Evolutionary conservation across 1,140 invertebrate species (phyloP), one percentile per base, ranked within the genome.

Genomic region (Conus betulinus): DNA sequence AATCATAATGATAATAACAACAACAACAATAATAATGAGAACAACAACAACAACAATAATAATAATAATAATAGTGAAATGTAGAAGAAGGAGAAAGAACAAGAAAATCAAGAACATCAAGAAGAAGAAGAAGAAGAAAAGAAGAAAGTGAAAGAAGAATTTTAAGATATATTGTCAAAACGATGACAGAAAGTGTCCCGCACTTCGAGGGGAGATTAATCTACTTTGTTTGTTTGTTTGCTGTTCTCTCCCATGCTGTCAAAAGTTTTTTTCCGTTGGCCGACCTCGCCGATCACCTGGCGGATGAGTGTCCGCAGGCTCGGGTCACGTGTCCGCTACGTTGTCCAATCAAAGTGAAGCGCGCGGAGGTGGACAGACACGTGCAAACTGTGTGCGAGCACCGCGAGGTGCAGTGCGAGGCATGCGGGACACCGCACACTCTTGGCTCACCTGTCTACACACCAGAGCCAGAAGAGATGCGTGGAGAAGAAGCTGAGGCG

Each of bases 401-500:
- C 60, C 81, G 93, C 15, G 60, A 74, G 8, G 92, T 93, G n/a
- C 88, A 90, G 27, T 93, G 93, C 85, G 93, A 93, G 84, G 93
- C 92, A 4, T 93, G 93, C 87, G 92, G 92, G 15, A n/a, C 60
- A 90, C 55, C 67, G 84, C 7, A 91, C 91, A n/a, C 51, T 93
- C 15, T 91, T 90, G 84, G 57, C 87, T 52, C 90, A 93, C n/a
- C 88, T 93, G 0, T 93, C 91, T 87, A 92, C 92, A 8, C 93
- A 93, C 82, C 93, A 93, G 85, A 93, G 91, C 86, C 74, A 89
- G 76, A 91, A 85, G 17, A 87, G 87, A 51, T 93, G 93, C 87
- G 84, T 93, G 51, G 93, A 93, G 83, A 91, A 91, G 85, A 93
- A 92, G 85, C 87, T 93, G 13, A 91, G 92, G 25, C 92, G 92